Base-by-base conservation (phyloP, 2,797 vertebrate species). In the Peromyscus melanophrys region DNA sequence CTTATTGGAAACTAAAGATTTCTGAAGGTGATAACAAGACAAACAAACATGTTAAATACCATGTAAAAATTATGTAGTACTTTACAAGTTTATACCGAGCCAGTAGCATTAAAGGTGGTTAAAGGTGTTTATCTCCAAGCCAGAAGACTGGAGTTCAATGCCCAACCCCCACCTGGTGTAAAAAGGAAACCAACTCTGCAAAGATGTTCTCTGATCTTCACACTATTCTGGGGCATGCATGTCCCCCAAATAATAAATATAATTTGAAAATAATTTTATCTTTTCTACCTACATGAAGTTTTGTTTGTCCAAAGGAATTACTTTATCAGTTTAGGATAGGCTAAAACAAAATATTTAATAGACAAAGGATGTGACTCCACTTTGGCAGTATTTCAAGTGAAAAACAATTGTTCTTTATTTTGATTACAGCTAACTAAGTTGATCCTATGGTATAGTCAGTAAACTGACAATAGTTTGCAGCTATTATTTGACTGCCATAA, bases 261-360 rank as follows among this genome's bases (percentile, higher is more conserved):
- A 52, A 52, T 16, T 37, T 52, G 55, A 14, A 92, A 29, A 13
- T 40, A 65, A 73, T 37, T 16, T 82, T 78, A n/a, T 17, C 4
- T 80, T 85, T 88, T 71, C 21, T 55, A 34, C 0, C 25, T 76
- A 34, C 40, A 46, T 2, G 43, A 78, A 23, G 1, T 73, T 90
- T 57, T 57, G 0, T 31, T 91, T 94, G 17, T 9, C 37, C 13
- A 2, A 81, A 77, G 34, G 80, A 43, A 8, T 84, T 78, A 78
- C 91, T 67, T 37, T 4, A 75, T 23, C 34, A 65, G 7, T 16
- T 77, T 29, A 67, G 78, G 0, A 77, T 19, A 92, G 25, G 9
- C 12, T 95, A 46, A 83, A 57, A 81, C 27, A 87, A 96, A 92
- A 37, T 92, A 89, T 34, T 85, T 52, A 78, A 43, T 37, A 37